A percentile compares a stretch with the other conserved stretches of the same genome.
These are phyloP conservation scores for Meghimatium bilineatum DNA, from an alignment of 2,888 invertebrate species.

Conservation along the genomic window DNA sequence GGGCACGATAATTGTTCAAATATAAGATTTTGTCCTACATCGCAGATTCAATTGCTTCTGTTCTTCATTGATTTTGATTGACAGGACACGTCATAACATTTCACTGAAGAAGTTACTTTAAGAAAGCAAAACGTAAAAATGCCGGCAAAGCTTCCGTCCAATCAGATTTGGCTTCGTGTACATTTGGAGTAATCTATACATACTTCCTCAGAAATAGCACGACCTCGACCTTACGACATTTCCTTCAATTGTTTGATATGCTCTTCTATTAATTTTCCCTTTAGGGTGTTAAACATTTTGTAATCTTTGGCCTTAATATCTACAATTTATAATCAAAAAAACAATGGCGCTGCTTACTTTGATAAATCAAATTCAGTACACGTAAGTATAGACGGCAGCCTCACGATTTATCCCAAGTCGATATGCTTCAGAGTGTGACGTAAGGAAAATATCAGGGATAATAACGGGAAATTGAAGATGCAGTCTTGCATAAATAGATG, in stretches of 20 bases:
- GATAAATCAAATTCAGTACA: slow-evolving; percentile 6
- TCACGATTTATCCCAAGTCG: slow-evolving; percentile 28
- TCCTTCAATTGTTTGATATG: slow-evolving; percentile 2
- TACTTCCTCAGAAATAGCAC: slow-evolving; percentile 13
- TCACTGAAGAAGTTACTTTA: not conserved
- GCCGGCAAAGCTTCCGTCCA: slow-evolving; percentile 10
- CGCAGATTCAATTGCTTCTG: not conserved
- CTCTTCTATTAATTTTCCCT: not conserved
- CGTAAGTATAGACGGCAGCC: slow-evolving; percentile 5
- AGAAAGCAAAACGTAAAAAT: not conserved
- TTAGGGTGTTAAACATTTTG: not conserved
- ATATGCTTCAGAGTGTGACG: not conserved
- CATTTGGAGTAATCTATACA: slow-evolving; percentile 12
- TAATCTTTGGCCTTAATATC: slow-evolving; percentile 23
- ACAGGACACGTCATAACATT: slow-evolving; percentile 19
- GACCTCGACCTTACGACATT: slow-evolving; percentile 28
- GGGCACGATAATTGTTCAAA: not conserved
- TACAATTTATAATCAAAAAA: slow-evolving; percentile 21
- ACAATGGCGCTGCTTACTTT: slow-evolving; percentile 14
- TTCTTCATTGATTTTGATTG: slow-evolving; percentile 19
- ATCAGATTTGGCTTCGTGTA: slow-evolving; percentile 37
- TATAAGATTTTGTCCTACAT: not conserved
- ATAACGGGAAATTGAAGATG: not conserved
- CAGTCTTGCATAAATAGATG: not conserved
- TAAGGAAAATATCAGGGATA: not conserved